Base-by-base conservation (phyloP, 1,140 invertebrate genomes). In the Artemia franciscana region DNA sequence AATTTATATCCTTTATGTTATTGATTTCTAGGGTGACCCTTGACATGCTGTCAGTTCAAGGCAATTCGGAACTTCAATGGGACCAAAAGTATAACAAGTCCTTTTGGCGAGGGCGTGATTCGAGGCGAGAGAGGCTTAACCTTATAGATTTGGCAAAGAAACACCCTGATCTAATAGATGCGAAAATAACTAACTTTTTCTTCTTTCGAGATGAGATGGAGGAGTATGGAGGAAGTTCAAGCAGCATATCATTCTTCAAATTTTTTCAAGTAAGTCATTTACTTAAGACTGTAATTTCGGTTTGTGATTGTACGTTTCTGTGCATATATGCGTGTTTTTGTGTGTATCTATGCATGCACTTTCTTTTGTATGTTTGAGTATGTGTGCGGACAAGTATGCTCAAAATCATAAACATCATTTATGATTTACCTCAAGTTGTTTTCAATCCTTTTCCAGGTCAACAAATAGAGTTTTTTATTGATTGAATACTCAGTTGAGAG, bases 161-260 rank as follows among this genome's bases (percentile, higher is more conserved):
- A 64, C 67, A 91, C 76, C 84, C 88, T 4, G 79, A 91, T 62
- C 71, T 93, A 0, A 82, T 94, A 63, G 91, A 96, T 77, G 91
- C 82, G 9, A 89, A 88, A 0, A 78, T 98, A 4, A 97, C 92
- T 3, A 92, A 94, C 72, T 95, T 96, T 73, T 97, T 97, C 71
- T 97, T 97, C 75, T 97, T 91, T 70, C 80, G 81, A 62, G 81
- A 94, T 69, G 78, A 91, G 73, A 83, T 88, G 71, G 72, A 82
- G 59, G 79, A 84, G 70, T 91, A 93, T 79, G 91, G 91, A 24
- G 86, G 88, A 24, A 84, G 83, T 70, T 78, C 81, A 63, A 80
- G 82, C 51, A 84, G 88, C 70, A 79, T 92, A 65, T 89, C 89
- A 12, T 95, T 98, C 72, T 93, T 91, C 74, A 82, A 89, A 65